phyloP scores from a whole-genome alignment of 1,140 invertebrate genomes.

The Caligus rogercresseyi region DNA sequence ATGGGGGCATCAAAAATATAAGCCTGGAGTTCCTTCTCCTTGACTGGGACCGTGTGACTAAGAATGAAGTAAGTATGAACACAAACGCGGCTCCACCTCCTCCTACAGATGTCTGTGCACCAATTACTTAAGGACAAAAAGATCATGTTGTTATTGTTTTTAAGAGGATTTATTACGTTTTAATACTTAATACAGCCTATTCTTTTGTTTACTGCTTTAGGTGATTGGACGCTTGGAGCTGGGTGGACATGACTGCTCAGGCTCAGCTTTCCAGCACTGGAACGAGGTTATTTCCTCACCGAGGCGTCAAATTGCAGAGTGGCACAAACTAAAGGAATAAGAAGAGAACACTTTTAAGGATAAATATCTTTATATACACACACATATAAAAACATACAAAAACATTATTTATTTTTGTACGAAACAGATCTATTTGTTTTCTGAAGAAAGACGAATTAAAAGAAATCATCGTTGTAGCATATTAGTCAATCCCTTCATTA shows the following conservation, averaged over 20 bases:
- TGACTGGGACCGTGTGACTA: constrained; percentile 92
- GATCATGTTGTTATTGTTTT: neutral
- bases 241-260: constrained; percentile 46
- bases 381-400: no score
- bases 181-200: no score
- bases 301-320: constrained; percentile 90
- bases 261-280: constrained; percentile 76
- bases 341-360: no score
- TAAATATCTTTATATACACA: no score
- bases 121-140: neutral
- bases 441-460: no score
- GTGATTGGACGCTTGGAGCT: constrained; percentile 85
- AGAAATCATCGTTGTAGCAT: no score
- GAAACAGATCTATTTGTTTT: no score
- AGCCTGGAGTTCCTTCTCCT: constrained; percentile 79
- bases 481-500: no score
- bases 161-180: neutral
- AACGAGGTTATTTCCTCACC: constrained; percentile 86
- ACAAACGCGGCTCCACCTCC: neutral
- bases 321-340: constrained; percentile 89
- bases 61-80: constrained; percentile 71
- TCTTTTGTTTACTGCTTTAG: no score
- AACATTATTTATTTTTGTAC: no score
- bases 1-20: constrained; percentile 55
- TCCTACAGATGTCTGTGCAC: neutral